Base-by-base conservation (phyloP, 2,113 vertebrate species). In the Puntigrus tetrazona region DNA sequence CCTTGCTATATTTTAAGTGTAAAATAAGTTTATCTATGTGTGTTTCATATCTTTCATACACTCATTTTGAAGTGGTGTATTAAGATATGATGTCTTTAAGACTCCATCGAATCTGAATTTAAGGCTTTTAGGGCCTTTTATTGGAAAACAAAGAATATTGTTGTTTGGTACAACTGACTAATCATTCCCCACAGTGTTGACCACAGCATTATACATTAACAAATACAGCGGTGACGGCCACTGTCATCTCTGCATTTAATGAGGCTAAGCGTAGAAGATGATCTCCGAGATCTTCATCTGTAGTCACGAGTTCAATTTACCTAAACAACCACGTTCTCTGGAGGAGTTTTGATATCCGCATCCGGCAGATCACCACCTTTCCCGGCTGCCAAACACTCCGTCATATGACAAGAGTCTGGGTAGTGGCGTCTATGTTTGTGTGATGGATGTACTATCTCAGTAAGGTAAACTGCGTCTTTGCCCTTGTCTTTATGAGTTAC, bases 241-340 rank as follows among this genome's bases (percentile, higher is more conserved):
- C 9, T 31, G 16, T 3, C n/a, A 5, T 59, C 74, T 52, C 59
- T 99, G 98, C 96, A 97, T 93, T 96, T 96, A 88, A 99, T 98
- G 81, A 90, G 14, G 50, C 97, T 97, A 99, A 99, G 86, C 98
- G 96, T 84, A 98, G 88, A 99, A 99, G 93, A 99, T 99, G 86
- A 99, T 97, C 87, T 99, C n/a, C 98, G 82, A 99, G 92, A 87
- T 99, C 98, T 87, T 98, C 98, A 85, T 98, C 97, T 31, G 96
- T 99, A 87, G 98, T 99, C 81, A 99, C 97, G 98, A 97, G 93
- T 99, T 99, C 78, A 99, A 92, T 87, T 99, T 99, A 90, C 98
- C n/a, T n/a, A n/a, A n/a, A 99, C 43, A 99, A 99, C 91, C 6
- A 99, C 97, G 4, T 99, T 97, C 92, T 99, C 98, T 50, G 97